Percentiles rank a stretch among this genome's conserved stretches.
These are phyloP conservation scores for Brachionus koreanus DNA, from an alignment of 1,140 invertebrate species.

Conservation along the genomic window DNA sequence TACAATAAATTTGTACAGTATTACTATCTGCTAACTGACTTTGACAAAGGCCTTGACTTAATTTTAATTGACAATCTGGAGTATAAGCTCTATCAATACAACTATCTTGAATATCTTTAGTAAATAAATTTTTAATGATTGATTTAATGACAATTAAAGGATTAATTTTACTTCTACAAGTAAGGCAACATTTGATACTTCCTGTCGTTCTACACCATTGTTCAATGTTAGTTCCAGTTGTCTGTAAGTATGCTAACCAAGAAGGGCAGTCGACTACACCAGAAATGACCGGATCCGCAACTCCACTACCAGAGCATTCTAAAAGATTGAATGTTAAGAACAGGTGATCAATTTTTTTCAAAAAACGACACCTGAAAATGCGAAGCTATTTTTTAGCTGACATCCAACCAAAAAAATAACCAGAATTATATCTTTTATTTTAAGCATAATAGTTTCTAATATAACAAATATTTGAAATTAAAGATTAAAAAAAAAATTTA, in stretches of 20 bases:
- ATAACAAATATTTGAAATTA: background rate
- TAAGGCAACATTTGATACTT: background rate
- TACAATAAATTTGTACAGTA: conserved; percentile 16
- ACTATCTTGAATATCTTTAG: background rate
- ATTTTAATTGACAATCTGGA: conserved; percentile 24
- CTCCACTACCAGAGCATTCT: conserved; percentile 3
- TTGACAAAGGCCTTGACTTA: background rate
- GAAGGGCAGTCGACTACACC: conserved; percentile 29
- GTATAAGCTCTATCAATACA: conserved; percentile 7
- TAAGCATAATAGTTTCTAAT: background rate
- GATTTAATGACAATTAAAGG: background rate
- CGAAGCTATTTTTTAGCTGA: background rate
- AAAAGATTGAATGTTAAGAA: background rate
- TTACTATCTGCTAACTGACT: background rate
- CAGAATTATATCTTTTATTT: background rate
- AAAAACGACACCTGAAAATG: conserved; percentile 4
- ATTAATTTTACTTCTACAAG: conserved; percentile 25
- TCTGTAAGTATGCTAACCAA: conserved; percentile 20
- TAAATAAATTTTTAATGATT: background rate
- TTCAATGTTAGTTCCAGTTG: background rate
- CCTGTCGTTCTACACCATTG: background rate
- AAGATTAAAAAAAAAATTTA: background rate
- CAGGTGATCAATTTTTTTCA: background rate
- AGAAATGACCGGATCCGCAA: background rate
- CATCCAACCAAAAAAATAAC: background rate